phyloP scores from a whole-genome alignment of 2,113 vertebrate genomes.

The Oreochromis spilurus region DNA sequence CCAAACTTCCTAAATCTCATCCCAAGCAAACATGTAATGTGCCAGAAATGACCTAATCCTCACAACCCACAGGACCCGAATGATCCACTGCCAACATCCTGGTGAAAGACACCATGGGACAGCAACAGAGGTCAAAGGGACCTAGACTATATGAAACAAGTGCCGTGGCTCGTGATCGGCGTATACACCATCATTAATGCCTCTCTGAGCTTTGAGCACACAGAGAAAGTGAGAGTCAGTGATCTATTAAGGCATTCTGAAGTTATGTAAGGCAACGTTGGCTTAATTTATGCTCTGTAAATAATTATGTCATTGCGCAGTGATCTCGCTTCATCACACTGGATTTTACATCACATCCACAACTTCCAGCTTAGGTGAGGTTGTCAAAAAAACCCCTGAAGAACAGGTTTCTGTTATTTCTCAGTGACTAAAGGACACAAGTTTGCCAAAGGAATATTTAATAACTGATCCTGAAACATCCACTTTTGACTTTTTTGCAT shows the following conservation, averaged over 20 bases:
- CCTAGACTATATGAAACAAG: neutral
- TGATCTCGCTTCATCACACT: conserved; percentile 1
- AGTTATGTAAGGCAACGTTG: conserved; percentile 11
- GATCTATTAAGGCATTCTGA: neutral
- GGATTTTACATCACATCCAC: neutral
- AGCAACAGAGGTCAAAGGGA: neutral
- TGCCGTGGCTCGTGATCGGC: neutral
- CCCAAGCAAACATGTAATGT: neutral
- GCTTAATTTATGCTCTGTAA: conserved; percentile 34
- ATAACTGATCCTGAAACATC: neutral
- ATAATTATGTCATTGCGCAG: conserved; percentile 35
- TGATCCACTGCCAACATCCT: neutral
- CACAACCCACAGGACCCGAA: neutral
- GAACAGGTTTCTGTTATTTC: neutral
- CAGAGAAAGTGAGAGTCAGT: neutral
- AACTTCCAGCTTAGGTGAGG: neutral
- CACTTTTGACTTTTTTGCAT: neutral
- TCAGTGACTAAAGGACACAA: neutral
- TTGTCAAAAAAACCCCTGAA: rapidly evolving
- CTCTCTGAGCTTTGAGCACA: neutral
- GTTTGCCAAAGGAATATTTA: neutral
- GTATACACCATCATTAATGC: neutral
- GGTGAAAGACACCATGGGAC: neutral
- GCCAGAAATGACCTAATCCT: neutral
- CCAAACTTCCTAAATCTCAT: neutral